Evolutionary conservation across 1,140 invertebrate genomes (phyloP).

Genomic region (Hyphantria cunea): DNA sequence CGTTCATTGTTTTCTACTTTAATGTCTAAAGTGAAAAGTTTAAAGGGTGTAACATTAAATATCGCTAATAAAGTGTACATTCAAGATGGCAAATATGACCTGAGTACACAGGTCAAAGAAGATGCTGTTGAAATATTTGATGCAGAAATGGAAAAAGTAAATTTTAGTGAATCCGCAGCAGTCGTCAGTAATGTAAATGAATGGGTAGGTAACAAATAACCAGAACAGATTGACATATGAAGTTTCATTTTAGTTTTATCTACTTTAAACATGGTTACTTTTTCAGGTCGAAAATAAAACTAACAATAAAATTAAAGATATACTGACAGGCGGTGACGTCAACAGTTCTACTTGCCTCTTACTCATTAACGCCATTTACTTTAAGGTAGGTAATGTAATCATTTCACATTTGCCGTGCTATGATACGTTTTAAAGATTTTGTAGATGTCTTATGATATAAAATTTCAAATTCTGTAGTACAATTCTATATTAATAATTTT

Average conservation of each 20-base stretch:
- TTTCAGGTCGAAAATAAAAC: conserved; percentile 86
- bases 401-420: no score
- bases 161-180: conserved; percentile 47
- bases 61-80: conserved; percentile 74
- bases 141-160: conserved; percentile 61
- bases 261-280: background rate
- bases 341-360: conserved; percentile 83
- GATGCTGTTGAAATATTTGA: conserved; percentile 71
- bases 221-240: no score
- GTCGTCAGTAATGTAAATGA: conserved; percentile 59
- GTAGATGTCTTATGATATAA: no score
- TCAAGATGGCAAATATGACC: conserved; percentile 62
- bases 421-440: no score
- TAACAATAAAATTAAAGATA: conserved; percentile 86
- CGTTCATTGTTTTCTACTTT: conserved; percentile 59
- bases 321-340: conserved; percentile 83
- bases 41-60: conserved; percentile 68
- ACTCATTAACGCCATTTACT: conserved; percentile 92
- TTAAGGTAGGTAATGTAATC: conserved; percentile 86
- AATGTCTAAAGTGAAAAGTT: conserved; percentile 50
- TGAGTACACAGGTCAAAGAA: conserved; percentile 50
- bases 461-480: no score
- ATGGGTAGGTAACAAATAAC: conserved; percentile 51
- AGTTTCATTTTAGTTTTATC: no score
- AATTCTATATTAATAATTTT: no score